Evolutionary conservation across 2,797 vertebrate species (phyloP).

Genomic region (Danionella dracula): DNA sequence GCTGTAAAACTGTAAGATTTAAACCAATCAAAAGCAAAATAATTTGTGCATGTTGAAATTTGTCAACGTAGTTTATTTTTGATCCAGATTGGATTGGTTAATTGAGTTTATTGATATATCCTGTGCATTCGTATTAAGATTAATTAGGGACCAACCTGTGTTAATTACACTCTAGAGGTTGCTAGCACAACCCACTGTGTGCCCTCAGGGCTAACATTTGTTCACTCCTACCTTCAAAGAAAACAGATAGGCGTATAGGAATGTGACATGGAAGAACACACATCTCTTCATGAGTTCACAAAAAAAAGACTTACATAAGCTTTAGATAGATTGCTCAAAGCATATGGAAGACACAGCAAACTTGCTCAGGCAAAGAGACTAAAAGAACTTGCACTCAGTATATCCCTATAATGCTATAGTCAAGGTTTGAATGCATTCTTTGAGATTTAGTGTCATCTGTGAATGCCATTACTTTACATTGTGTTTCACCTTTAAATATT

Average conservation of each 20-base stretch:
- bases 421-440: no score
- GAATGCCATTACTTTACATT: no score
- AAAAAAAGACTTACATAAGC: background rate
- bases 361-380: background rate
- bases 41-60: no score
- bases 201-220: constrained; percentile 26
- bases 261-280: background rate
- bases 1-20: background rate
- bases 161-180: background rate
- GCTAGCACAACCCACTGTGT: constrained; percentile 8
- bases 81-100: no score
- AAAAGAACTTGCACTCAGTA: no score
- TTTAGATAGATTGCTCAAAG: background rate
- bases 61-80: no score
- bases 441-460: no score
- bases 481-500: no score
- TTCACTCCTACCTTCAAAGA: constrained; percentile 9
- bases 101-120: constrained; percentile 3
- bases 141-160: constrained; percentile 9
- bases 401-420: no score
- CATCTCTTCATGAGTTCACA: background rate
- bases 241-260: constrained; percentile 1
- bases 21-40: background rate
- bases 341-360: background rate
- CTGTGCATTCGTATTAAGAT: constrained; percentile 9